Conservation (phyloP, 2,888 invertebrate genomes). For the Rapana venosa region DNA sequence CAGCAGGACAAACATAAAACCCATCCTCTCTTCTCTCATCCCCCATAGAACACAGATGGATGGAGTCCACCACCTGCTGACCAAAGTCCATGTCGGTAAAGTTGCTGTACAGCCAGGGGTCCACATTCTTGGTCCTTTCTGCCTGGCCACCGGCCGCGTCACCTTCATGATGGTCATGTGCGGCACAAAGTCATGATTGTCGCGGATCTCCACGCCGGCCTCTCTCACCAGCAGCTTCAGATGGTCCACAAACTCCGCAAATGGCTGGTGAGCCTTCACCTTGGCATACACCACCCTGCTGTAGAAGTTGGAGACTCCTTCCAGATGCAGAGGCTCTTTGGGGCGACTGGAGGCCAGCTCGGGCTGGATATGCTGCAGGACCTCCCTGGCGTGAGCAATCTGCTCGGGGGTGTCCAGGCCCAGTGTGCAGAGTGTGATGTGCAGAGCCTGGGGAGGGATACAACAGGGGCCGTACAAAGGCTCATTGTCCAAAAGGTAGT, state of each 20-base stretch:
- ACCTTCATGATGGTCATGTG: constrained; percentile 79
- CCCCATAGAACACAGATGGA: constrained; percentile 77
- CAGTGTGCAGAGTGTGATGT: constrained; percentile 78
- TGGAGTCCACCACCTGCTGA: constrained; percentile 69
- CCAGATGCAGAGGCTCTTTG: constrained; percentile 63
- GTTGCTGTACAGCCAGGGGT: constrained; percentile 71
- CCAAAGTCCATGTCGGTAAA: constrained; percentile 75
- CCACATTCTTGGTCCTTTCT: constrained; percentile 73
- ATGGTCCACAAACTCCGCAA: constrained; percentile 71
- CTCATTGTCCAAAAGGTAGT: constrained; percentile 72
- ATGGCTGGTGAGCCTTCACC: constrained; percentile 69
- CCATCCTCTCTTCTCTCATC: constrained; percentile 74
- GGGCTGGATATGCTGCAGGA: constrained; percentile 58
- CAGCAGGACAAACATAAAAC: constrained; percentile 72
- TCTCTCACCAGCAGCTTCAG: constrained; percentile 69
- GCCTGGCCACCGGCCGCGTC: constrained; percentile 71
- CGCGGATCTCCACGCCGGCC: constrained; percentile 74
- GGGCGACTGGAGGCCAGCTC: constrained; percentile 62
- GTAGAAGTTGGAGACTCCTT: constrained; percentile 76
- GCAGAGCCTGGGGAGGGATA: constrained; percentile 73
- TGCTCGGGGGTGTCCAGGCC: constrained; percentile 74
- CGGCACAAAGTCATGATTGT: constrained; percentile 78
- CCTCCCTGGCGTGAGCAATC: constrained; percentile 63
- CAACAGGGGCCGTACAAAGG: constrained; percentile 72
- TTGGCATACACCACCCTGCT: constrained; percentile 78